These are phyloP conservation scores for Sisyra nigra DNA, from an alignment of 2,888 invertebrate genomes.

Conservation along the genomic window DNA sequence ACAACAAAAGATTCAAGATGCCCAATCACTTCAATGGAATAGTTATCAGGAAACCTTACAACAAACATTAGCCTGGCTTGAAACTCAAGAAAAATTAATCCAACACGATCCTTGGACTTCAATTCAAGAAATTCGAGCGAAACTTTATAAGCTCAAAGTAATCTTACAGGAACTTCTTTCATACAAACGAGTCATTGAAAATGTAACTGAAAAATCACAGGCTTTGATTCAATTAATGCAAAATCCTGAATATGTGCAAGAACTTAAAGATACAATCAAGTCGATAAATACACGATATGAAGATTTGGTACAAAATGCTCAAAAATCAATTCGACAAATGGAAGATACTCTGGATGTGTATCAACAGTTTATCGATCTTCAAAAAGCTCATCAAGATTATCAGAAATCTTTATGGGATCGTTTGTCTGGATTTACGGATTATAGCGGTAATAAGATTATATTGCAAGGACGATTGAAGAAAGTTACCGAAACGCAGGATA, in stretches of 20 bases:
- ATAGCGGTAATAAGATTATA: conserved; percentile 70
- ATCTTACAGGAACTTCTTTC: conserved; percentile 77
- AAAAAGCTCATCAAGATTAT: conserved; percentile 76
- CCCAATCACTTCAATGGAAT: conserved; percentile 66
- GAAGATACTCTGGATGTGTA: conserved; percentile 65
- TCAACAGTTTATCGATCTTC: conserved; percentile 73
- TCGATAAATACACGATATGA: conserved; percentile 65
- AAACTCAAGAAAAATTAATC: conserved; percentile 64
- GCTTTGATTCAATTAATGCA: conserved; percentile 43
- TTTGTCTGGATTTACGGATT: conserved; percentile 56
- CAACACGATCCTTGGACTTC: conserved; percentile 63
- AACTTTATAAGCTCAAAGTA: conserved; percentile 71
- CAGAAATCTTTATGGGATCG: conserved; percentile 85
- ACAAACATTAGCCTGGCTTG: conserved; percentile 73
- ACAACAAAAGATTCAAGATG: conserved; percentile 72
- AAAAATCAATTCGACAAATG: conserved; percentile 50
- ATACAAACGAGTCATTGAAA: conserved; percentile 81
- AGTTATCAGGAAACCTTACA: conserved; percentile 75
- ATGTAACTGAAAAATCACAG: conserved; percentile 76
- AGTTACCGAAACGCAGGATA: conserved; percentile 64
- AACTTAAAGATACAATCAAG: conserved; percentile 34
- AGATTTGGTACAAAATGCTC: conserved; percentile 45
- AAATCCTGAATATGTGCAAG: conserved; percentile 43
- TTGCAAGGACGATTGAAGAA: conserved; percentile 68
- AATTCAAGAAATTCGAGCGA: conserved; percentile 70